Conservation (phyloP, 2,888 invertebrate genomes). For the Sympetrum striolatum region DNA sequence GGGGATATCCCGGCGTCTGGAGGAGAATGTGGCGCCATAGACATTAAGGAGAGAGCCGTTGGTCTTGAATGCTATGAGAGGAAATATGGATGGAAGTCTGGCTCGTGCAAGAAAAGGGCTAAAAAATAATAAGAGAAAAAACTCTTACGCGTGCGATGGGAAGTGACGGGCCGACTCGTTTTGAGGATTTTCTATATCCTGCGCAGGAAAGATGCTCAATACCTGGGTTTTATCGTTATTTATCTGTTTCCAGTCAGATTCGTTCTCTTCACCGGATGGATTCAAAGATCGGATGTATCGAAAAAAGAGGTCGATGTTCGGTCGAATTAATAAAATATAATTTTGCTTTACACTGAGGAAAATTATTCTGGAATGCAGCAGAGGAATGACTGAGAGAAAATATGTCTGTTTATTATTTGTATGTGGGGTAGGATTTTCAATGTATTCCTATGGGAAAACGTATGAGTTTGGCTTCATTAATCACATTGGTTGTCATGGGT, state of each 20-base stretch:
- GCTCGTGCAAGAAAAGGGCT: not conserved
- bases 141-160: not conserved
- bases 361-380: too few species aligned
- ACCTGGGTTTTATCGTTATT: not conserved
- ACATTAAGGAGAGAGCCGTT: not conserved
- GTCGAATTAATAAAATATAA: too few species aligned
- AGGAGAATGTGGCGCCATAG: not conserved
- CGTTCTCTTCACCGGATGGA: not conserved
- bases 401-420: too few species aligned
- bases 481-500: too few species aligned
- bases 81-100: not conserved
- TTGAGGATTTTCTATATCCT: not conserved
- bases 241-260: not conserved
- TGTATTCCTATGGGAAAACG: too few species aligned
- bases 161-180: not conserved
- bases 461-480: too few species aligned
- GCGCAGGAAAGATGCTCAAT: not conserved
- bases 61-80: not conserved
- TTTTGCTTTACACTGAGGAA: too few species aligned
- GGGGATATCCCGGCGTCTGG: not conserved
- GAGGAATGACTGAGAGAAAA: too few species aligned
- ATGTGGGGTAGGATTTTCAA: too few species aligned
- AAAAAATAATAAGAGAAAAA: not conserved
- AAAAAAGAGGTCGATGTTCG: not conserved
- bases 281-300: not conserved